Evolutionary conservation across 2,113 vertebrate genomes (phyloP).

Genomic region (Maccullochella peelii): DNA sequence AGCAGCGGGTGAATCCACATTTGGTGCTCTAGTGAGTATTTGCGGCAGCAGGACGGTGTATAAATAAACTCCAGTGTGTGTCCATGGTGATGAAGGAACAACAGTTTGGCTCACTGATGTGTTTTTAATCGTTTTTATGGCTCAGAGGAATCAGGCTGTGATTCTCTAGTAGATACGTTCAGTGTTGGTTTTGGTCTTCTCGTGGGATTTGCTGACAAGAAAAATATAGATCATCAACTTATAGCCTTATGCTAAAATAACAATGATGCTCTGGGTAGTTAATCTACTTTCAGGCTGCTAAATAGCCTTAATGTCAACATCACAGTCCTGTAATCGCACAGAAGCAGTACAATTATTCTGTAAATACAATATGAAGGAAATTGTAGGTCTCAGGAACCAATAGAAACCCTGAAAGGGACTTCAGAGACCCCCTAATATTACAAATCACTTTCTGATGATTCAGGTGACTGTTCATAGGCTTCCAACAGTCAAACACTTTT

Average conservation of each 20-base stretch:
- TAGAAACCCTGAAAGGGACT: too few relatives aligned
- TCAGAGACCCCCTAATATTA: too few relatives aligned
- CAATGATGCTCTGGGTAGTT: rapidly evolving
- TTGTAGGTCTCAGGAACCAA: too few relatives aligned
- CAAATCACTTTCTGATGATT: not conserved
- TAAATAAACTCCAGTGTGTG: not conserved
- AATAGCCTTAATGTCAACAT: not conserved
- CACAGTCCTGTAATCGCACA: not conserved
- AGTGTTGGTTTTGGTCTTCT: too few relatives aligned
- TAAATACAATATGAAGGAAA: too few relatives aligned
- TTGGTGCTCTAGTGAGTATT: not conserved
- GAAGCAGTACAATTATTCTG: too few relatives aligned
- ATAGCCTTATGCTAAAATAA: too few relatives aligned
- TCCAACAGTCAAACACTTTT: not conserved
- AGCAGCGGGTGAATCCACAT: too few relatives aligned
- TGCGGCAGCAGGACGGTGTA: too few relatives aligned
- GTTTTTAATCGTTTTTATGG: not conserved
- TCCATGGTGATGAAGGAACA: not conserved
- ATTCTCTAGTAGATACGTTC: not conserved
- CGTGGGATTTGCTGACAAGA: too few relatives aligned
- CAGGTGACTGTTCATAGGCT: not conserved
- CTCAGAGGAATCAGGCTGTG: not conserved
- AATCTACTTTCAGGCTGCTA: not conserved
- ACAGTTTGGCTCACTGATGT: not conserved
- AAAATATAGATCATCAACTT: rapidly evolving